A percentile compares a stretch with the other conserved stretches of the same genome.
phyloP scores from a whole-genome alignment of 64 coral and sea anemone species.

The Pachyseris speciosa region DNA sequence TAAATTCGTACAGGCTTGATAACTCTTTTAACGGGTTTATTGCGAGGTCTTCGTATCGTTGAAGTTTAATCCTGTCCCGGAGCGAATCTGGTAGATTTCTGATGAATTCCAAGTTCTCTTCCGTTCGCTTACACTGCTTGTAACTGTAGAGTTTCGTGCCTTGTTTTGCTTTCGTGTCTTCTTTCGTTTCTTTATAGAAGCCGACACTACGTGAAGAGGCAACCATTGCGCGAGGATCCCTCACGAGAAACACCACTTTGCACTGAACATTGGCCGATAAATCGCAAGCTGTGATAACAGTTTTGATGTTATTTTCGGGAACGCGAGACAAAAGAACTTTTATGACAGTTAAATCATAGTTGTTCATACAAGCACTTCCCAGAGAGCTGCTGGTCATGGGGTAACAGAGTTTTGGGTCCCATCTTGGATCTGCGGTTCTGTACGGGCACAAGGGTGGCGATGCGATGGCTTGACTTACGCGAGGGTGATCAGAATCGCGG shows the following conservation, averaged over 20 bases:
- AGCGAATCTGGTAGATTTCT: neutral
- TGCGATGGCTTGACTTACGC: conserved; percentile 24
- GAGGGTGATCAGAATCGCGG: conserved; percentile 3
- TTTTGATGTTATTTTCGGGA: conserved; percentile 16
- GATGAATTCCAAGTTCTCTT: conserved; percentile 25
- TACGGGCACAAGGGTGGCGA: conserved; percentile 35
- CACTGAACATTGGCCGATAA: neutral
- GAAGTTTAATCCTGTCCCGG: neutral
- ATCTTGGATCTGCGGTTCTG: neutral
- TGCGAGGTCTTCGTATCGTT: conserved; percentile 35
- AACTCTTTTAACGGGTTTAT: conserved; percentile 6
- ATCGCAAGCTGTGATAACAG: neutral
- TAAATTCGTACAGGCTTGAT: neutral
- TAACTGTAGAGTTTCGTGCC: conserved; percentile 15
- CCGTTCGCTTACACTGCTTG: conserved; percentile 4
- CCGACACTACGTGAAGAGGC: neutral
- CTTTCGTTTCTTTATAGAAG: neutral
- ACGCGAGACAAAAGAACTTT: conserved; percentile 13
- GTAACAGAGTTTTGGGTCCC: neutral
- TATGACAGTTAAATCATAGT: conserved; percentile 22
- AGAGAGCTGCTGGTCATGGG: neutral
- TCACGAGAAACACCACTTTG: conserved; percentile 14
- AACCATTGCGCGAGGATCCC: conserved; percentile 28
- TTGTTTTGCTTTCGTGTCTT: neutral
- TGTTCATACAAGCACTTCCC: neutral